A percentile compares a stretch with the other conserved stretches of the same genome.
phyloP scores from a whole-genome alignment of 2,113 vertebrate species.

The Sturnira hondurensis region DNA sequence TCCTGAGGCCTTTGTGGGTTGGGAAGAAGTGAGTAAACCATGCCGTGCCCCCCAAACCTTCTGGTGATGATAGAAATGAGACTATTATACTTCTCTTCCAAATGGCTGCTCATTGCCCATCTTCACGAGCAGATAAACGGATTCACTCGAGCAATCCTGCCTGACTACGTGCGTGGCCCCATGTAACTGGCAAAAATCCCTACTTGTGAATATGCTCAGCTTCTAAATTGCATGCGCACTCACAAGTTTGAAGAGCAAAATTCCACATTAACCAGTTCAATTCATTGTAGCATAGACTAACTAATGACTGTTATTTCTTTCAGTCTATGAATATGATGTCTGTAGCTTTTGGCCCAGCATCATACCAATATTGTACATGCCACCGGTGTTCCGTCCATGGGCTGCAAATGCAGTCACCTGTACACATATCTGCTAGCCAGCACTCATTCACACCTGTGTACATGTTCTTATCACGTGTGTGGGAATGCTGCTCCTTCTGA shows the following conservation, averaged over 20 bases:
- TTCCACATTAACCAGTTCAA: background rate
- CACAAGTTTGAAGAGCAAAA: background rate
- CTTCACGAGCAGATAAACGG: background rate
- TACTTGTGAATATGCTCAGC: background rate
- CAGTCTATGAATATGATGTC: background rate
- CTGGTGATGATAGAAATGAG: background rate
- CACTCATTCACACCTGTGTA: background rate
- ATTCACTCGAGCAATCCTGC: background rate
- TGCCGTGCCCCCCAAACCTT: background rate
- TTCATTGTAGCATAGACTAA: background rate
- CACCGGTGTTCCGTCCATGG: background rate
- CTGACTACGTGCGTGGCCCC: background rate
- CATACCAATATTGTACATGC: background rate
- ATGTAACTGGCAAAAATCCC: background rate
- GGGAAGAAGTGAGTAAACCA: background rate
- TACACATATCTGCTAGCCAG: background rate
- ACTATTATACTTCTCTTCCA: background rate
- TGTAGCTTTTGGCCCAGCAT: background rate
- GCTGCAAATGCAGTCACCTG: background rate
- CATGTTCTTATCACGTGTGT: background rate
- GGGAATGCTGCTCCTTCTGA: conserved; percentile 35
- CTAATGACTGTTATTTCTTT: background rate
- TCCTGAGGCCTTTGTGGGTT: background rate
- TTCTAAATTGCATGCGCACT: background rate
- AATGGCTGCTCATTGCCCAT: background rate